Evolutionary conservation across 2,797 vertebrate genomes (phyloP), one percentile per base, ranked within the genome.

Genomic region (Staurois parvus): DNA sequence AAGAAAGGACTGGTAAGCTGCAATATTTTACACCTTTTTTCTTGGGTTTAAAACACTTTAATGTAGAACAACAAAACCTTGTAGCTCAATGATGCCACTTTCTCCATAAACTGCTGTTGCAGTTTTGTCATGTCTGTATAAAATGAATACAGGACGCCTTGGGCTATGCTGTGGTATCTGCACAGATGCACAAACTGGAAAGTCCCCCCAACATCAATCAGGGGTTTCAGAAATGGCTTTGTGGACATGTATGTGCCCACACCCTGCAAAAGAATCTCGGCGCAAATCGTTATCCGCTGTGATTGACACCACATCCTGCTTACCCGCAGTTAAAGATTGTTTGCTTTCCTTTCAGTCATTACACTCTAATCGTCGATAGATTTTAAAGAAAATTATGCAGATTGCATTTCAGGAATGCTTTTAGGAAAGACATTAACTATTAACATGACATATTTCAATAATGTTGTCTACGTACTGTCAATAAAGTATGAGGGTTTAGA

Each of bases 361-460:
- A 76, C 32, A 40, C 64, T 72, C 48, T 81, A 81, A 85, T 81
- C 67, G 78, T 26, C 66, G 64, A 76, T 72, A 85, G 77, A 80
- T 85, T n/a, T n/a, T 80, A 85, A 85, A 67, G 72, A 68, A 81
- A 81, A 69, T 59, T 15, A 81, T 76, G 72, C 66, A 69, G 72
- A 70, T 62, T 74, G 70, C 62, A 40, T 68, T 75, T 85, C 42
- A 85, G 68, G 70, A 85, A 85, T 77, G 83, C 68, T 78, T 84
- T 66, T 75, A 83, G 62, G 62, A 66, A 62, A 42, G 17, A 48
- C 72, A 29, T 72, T 73, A 62, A 37, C n/a, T 40, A 72, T 72
- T 72, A 72, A 56, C 29, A 72, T 81, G 79, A 81, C 79, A 81
- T 24, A 1, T 81, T 69, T 81, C 48, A 64, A 64, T 62, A 62